A percentile compares a stretch with the other conserved stretches of the same genome.
These are phyloP conservation scores for Cremastinae sp. DNA, from an alignment of 2,888 invertebrate genomes.

Conservation along the genomic window DNA sequence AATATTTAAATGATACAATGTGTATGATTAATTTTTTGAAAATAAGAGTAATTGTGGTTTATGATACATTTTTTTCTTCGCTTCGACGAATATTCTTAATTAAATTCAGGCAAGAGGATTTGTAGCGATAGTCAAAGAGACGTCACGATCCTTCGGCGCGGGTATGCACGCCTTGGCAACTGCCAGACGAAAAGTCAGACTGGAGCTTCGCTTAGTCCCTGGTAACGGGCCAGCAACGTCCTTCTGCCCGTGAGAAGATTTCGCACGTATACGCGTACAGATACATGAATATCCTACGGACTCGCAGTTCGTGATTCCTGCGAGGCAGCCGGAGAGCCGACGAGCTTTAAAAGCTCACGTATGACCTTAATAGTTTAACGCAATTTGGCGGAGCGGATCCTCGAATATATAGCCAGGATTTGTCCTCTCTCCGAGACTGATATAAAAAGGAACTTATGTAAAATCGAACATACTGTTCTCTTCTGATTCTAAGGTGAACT, in stretches of 20 bases:
- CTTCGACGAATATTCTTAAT: neutral
- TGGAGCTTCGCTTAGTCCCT: neutral
- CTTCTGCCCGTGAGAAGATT: neutral
- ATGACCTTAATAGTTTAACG: conserved; percentile 59
- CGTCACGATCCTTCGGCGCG: too few species aligned
- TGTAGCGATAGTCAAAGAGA: conserved; percentile 6
- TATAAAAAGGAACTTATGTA: neutral
- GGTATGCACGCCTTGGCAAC: neutral
- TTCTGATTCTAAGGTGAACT: neutral
- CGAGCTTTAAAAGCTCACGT: conserved; percentile 44
- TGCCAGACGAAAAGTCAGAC: neutral
- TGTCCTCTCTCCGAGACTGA: neutral
- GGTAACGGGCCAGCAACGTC: neutral
- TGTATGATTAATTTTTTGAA: neutral
- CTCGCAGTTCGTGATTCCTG: conserved; percentile 20
- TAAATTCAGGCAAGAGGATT: neutral
- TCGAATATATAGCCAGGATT: conserved; percentile 16
- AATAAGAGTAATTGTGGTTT: neutral
- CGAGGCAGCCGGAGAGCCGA: conserved; percentile 24
- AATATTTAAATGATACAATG: too few species aligned
- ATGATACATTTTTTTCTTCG: neutral
- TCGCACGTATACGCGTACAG: neutral
- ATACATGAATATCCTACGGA: conserved; percentile 1
- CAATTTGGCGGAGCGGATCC: conserved; percentile 51
- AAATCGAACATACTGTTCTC: neutral